Conservation (phyloP, 2,113 vertebrate species). For the Columbina picui region DNA sequence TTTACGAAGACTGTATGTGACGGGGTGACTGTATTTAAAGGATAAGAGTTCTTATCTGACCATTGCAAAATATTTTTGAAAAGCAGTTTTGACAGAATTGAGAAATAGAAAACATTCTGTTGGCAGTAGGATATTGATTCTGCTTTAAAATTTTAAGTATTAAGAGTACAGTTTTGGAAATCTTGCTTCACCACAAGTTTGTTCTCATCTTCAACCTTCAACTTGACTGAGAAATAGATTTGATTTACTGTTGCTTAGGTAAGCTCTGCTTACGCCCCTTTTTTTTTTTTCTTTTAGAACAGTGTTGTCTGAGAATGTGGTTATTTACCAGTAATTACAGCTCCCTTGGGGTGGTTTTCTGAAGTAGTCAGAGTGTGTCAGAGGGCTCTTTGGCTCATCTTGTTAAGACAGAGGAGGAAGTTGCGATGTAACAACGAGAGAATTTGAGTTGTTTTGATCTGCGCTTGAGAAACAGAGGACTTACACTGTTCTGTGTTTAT, state of each 20-base stretch:
- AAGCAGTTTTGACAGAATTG: background rate
- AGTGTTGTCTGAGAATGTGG: background rate
- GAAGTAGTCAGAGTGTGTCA: slow-evolving; percentile 9
- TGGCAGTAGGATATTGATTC: background rate
- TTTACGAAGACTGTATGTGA: background rate
- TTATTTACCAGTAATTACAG: background rate
- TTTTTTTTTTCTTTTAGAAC: too few relatives aligned
- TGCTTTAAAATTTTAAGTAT: background rate
- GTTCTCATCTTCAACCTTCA: background rate
- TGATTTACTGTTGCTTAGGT: slow-evolving; percentile 19
- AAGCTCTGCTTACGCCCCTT: background rate
- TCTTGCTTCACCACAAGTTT: background rate
- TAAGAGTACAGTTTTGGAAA: background rate
- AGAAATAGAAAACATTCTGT: background rate
- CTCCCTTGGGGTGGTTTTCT: background rate
- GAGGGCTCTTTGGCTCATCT: background rate
- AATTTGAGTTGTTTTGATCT: background rate
- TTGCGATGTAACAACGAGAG: background rate
- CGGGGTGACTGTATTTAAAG: background rate
- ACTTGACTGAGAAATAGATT: background rate
- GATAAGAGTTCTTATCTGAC: background rate
- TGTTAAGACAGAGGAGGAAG: background rate
- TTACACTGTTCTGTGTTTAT: background rate
- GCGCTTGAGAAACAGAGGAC: background rate
- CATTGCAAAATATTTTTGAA: background rate